Conservation (phyloP, 1,140 invertebrate genomes). For the Papilio xuthus region DNA sequence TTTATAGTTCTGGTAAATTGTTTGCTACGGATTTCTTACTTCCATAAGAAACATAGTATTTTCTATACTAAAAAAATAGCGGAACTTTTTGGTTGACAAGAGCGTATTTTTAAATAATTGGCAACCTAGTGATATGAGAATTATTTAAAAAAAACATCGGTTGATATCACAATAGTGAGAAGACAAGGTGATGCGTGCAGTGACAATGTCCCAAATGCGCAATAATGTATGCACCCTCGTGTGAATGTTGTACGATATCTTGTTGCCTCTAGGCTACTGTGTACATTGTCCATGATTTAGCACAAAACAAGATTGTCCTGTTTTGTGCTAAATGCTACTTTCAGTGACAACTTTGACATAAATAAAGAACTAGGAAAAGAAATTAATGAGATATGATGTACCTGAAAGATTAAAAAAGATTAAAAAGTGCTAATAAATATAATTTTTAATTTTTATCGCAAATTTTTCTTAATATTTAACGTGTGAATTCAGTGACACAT, state of each 20-base stretch:
- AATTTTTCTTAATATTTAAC: no score
- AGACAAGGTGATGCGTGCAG: conserved; percentile 28
- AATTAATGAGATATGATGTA: no score
- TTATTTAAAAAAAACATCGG: neutral
- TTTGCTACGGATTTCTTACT: no score
- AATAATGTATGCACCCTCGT: conserved; percentile 46
- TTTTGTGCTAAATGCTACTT: no score
- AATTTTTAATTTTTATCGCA: no score
- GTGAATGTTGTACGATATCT: conserved; percentile 28
- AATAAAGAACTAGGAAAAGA: neutral
- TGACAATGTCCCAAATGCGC: conserved; percentile 42
- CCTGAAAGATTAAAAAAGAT: no score
- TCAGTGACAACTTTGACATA: neutral
- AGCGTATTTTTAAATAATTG: neutral
- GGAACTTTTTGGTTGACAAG: no score
- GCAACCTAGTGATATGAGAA: neutral
- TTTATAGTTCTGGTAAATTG: neutral
- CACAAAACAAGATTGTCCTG: neutral
- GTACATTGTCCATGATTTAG: conserved; percentile 28
- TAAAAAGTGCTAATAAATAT: no score
- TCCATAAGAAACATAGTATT: no score
- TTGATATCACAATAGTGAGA: conserved; percentile 35
- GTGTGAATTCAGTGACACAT: no score
- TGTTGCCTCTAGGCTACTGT: conserved; percentile 42
- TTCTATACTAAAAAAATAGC: no score